Evolutionary conservation across 2,797 vertebrate genomes (phyloP).

Genomic region (Limnodromus scolopaceus): DNA sequence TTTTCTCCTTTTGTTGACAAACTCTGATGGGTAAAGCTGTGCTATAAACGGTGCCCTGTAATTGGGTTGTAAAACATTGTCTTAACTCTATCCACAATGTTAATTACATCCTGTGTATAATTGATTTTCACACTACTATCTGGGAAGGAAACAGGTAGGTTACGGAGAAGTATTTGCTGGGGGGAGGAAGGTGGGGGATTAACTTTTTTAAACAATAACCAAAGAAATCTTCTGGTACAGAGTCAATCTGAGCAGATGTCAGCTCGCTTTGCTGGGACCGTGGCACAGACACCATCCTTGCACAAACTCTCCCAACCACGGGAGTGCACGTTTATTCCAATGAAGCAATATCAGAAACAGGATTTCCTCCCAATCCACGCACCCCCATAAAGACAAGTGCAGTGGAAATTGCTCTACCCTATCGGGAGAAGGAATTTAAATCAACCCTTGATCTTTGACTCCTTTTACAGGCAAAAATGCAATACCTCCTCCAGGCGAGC

Average conservation of each 20-base stretch:
- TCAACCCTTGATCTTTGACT: conserved; percentile 34
- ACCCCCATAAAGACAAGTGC: neutral
- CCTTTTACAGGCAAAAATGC: conserved; percentile 26
- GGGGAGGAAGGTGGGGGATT: neutral
- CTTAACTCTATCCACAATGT: conserved; percentile 49
- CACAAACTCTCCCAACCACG: neutral
- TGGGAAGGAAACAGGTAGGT: conserved; percentile 35
- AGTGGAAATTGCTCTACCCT: neutral
- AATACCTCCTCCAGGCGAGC: neutral
- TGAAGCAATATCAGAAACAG: neutral
- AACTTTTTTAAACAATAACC: neutral
- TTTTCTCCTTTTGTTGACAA: conserved; percentile 54
- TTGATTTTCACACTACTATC: conserved; percentile 51
- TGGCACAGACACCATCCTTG: neutral
- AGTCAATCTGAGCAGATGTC: neutral
- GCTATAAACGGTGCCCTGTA: conserved; percentile 49
- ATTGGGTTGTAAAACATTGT: conserved; percentile 54
- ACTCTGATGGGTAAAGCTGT: conserved; percentile 46
- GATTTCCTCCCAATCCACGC: neutral
- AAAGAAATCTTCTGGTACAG: neutral
- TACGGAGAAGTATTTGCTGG: neutral
- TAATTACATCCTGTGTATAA: conserved; percentile 71
- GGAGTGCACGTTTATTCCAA: neutral
- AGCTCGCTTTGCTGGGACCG: neutral
- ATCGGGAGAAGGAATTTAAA: conserved; percentile 13